These are phyloP conservation scores for Thyatira batis DNA, from an alignment of 2,888 invertebrate species.

Conservation along the genomic window DNA sequence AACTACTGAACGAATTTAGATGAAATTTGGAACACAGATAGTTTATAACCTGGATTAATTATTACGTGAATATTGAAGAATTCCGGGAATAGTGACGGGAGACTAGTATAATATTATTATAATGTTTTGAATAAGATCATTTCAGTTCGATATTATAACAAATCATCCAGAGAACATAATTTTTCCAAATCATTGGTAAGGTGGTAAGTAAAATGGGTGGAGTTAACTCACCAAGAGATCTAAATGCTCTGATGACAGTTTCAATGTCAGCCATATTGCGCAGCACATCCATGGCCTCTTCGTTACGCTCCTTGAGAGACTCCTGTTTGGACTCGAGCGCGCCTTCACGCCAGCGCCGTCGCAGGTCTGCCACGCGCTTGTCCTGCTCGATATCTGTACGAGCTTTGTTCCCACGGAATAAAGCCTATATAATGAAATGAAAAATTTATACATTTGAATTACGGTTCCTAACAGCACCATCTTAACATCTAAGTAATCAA, in stretches of 20 bases:
- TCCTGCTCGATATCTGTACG: slow-evolving; percentile 44
- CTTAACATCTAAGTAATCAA: background rate
- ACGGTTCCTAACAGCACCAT: background rate
- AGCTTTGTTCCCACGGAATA: slow-evolving; percentile 78
- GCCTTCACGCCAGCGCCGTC: slow-evolving; percentile 68
- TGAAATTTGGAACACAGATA: too few relatives aligned
- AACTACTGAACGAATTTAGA: too few relatives aligned
- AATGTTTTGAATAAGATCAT: too few relatives aligned
- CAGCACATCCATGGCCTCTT: slow-evolving; percentile 69
- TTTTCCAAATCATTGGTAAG: too few relatives aligned
- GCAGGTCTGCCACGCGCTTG: slow-evolving; percentile 46
- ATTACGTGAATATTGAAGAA: too few relatives aligned
- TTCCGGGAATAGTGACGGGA: too few relatives aligned
- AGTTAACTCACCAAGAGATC: slow-evolving; percentile 58
- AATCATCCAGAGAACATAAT: too few relatives aligned
- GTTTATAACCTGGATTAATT: too few relatives aligned
- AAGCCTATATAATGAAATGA: slow-evolving; percentile 49
- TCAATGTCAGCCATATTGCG: slow-evolving; percentile 59
- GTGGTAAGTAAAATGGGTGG: too few relatives aligned
- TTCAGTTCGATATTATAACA: too few relatives aligned
- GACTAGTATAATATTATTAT: too few relatives aligned
- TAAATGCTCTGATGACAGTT: slow-evolving; percentile 66
- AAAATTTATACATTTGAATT: background rate
- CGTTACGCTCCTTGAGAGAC: slow-evolving; percentile 63
- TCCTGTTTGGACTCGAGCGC: slow-evolving; percentile 61